Evolutionary conservation across 2,797 vertebrate species (phyloP), one percentile per base, ranked within the genome.

Genomic region (Notolepis coatsorum): DNA sequence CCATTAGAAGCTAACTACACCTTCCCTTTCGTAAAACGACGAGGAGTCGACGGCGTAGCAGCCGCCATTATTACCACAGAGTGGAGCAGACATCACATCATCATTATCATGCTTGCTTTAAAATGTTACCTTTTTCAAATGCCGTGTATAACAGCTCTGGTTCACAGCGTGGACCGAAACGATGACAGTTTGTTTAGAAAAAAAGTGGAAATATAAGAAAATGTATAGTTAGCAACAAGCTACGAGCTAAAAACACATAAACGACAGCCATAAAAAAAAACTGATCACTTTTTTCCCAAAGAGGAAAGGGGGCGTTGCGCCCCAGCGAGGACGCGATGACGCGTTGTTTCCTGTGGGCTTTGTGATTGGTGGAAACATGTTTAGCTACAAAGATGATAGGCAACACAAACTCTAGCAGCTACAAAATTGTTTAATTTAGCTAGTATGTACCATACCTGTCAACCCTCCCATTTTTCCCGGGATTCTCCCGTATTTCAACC

Each of bases 1-100:
- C 84, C 84, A 86, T 81, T 82, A 82, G 73, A 67, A n/a, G 25
- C 31, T 35, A 35, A 12, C 31, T 56, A 72, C 69, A 71, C 75
- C 79, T 82, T 80, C 81, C 68, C 68, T 65, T 71, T 50, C 67
- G 35, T 68, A 75, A 38, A 73, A 69, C 57, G 56, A 42, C 65
- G 48, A 50, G 53, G 59, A 50, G 65, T 13, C 23, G 35, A 46
- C 67, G 59, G 46, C 46, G 66, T 45, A 54, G 71, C 61, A 43
- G 72, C 67, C 81, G 84, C 84, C 84, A 86, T 86, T 68, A 70
- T 35, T 24, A 46, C 6, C 51, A 9, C 35, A n/a, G 53, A 43
- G 4, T 20, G 18, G 18, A 18, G 18, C 3, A 46, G 43, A 20
- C 43, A 55, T 25, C 63, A 39, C 69, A 46, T 20, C 24, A 47